Conservation (phyloP, 2,113 vertebrate genomes). For the Mirounga angustirostris region DNA sequence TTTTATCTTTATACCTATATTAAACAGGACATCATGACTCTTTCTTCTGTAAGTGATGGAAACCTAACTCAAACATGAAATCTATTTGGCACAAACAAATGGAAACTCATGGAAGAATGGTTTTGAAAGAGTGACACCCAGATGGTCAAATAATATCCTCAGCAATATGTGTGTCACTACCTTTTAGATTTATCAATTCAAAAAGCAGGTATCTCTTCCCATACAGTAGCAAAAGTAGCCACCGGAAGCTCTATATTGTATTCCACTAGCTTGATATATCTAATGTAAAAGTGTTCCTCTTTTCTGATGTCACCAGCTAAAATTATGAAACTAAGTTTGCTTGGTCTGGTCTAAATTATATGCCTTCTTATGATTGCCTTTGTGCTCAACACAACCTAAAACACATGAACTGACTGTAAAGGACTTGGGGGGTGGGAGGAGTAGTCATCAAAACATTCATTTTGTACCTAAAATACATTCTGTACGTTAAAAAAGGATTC, state of each 20-base stretch:
- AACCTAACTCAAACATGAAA: not conserved
- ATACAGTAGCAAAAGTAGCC: not conserved
- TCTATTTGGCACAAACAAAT: not conserved
- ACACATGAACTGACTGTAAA: not conserved
- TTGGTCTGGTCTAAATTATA: not conserved
- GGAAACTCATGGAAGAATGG: not conserved
- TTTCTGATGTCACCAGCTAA: not conserved
- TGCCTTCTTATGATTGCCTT: not conserved
- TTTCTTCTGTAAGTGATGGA: not conserved
- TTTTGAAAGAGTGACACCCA: not conserved
- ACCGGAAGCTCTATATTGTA: not conserved
- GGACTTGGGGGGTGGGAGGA: accelerated
- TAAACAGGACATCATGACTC: not conserved
- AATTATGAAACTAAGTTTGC: not conserved
- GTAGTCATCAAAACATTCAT: not conserved
- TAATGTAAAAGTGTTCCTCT: not conserved
- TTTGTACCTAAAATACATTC: not conserved
- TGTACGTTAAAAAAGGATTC: not conserved
- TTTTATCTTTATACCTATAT: not conserved
- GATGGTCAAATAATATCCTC: not conserved
- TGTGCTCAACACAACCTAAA: not conserved
- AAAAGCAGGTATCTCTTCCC: not conserved
- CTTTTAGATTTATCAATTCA: not conserved
- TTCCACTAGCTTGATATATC: not conserved
- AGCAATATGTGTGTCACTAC: not conserved